Evolutionary conservation across 2,797 vertebrate genomes (phyloP).

Genomic region (Acrocephalus scirpaceus): DNA sequence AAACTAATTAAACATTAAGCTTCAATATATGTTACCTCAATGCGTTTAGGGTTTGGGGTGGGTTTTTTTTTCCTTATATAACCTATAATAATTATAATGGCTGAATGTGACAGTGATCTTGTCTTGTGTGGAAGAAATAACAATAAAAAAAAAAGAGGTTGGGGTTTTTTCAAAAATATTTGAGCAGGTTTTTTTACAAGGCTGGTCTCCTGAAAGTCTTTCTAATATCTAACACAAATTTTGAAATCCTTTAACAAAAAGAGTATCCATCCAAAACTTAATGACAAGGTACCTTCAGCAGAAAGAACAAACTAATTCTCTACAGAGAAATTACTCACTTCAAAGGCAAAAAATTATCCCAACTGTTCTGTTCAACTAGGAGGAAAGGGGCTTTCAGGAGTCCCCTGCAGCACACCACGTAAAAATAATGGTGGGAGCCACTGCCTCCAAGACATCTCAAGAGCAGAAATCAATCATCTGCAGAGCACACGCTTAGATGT

Average conservation of each 20-base stretch:
- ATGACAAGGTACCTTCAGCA: background rate
- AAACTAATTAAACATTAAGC: background rate
- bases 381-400: background rate
- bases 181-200: background rate
- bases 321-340: background rate
- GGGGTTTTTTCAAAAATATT: background rate
- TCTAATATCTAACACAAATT: background rate
- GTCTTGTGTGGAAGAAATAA: background rate
- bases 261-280: background rate
- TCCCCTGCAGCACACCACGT: background rate
- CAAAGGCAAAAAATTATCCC: background rate
- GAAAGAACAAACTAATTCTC: background rate
- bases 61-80: fast-evolving
- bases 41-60: background rate
- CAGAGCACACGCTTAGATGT: constrained; percentile 40
- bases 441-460: background rate
- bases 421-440: constrained; percentile 16
- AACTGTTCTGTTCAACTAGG: background rate
- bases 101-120: background rate
- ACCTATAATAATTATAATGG: background rate
- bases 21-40: background rate
- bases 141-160: background rate
- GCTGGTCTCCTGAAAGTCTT: background rate
- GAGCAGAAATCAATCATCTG: constrained; percentile 56
- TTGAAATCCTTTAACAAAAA: background rate